A percentile compares a stretch with the other conserved stretches of the same genome.
These are phyloP conservation scores for Labroides dimidiatus DNA, from an alignment of 2,797 vertebrate species.

Conservation along the genomic window DNA sequence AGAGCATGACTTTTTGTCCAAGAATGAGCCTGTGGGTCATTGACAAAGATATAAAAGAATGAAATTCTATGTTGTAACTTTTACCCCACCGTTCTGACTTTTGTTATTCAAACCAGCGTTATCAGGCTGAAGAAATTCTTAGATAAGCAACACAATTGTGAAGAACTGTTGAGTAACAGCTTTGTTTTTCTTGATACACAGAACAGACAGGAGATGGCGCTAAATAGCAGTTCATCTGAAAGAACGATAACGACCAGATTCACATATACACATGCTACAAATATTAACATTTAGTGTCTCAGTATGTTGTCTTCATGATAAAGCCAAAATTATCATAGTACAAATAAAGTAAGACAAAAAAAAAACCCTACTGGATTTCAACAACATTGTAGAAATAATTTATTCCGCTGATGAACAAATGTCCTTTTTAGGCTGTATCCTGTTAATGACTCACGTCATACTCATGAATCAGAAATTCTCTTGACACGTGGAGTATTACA, in stretches of 20 bases:
- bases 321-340: too few relatives aligned
- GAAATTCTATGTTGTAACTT: constrained; percentile 30
- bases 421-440: background rate
- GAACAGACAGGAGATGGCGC: constrained; percentile 44
- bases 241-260: background rate
- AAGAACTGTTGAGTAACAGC: background rate
- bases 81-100: background rate
- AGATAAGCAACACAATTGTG: background rate
- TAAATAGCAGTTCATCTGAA: background rate
- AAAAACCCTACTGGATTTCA: background rate
- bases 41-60: constrained; percentile 3
- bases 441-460: background rate
- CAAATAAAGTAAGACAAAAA: background rate
- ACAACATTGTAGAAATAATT: background rate
- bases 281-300: too few relatives aligned
- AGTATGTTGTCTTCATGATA: too few relatives aligned
- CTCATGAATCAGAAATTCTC: background rate
- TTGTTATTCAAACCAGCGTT: constrained; percentile 4
- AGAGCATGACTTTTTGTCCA: background rate
- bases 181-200: constrained; percentile 17
- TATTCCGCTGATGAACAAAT: background rate
- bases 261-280: background rate
- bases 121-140: constrained; percentile 2
- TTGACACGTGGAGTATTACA: background rate
- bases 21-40: background rate